Base-by-base conservation (phyloP, 2,797 vertebrate genomes). In the Gephyroberyx darwinii region DNA sequence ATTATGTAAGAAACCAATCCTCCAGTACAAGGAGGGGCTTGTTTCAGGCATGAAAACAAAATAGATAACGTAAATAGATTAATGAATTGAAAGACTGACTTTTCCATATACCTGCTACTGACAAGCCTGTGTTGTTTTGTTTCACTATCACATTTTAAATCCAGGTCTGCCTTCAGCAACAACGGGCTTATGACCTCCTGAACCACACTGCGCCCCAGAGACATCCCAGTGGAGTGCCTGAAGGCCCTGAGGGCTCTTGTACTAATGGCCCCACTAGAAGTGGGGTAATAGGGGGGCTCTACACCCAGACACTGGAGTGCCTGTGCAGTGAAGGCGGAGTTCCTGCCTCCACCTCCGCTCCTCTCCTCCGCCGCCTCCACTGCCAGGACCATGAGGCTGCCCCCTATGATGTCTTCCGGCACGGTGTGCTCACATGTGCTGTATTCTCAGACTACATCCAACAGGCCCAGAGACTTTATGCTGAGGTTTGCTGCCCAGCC, bases 351-450 rank as follows among this genome's bases (percentile, higher is more conserved):
- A 93, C 94, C 0, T 90, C 93, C 0, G 90, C 94, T 0, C 94
- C 94, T 0, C 93, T 98, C 31, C 93, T 98, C 62, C 91, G 55
- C 1, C 95, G 94, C 14, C 93, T 98, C 55, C 92, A 92, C 9
- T 98, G 97, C 84, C 96, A 95, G 0, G 96, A 97, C 84, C 95
- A 98, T 1, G 97, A 98, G 81, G 94, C 94, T 0, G 96, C 98
- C 58, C 96, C 96, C 0, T 96, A 96, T 1, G 95, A 95, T 1
- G 89, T 98, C 54, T 99, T 98, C 91, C 94, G 96, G 3, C 93
- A 97, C 0, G 96, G 96, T 0, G 95, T 95, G 71, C 93, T 97
- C 57, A 96, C 95, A 1, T 98, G 96, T 71, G 94, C 96, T 0
- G 95, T 97, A 69, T 95, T 98, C 72, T 92, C 95, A 1, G 96